Base-by-base conservation (phyloP, 2,113 vertebrate species). In the Actinemys pallida region DNA sequence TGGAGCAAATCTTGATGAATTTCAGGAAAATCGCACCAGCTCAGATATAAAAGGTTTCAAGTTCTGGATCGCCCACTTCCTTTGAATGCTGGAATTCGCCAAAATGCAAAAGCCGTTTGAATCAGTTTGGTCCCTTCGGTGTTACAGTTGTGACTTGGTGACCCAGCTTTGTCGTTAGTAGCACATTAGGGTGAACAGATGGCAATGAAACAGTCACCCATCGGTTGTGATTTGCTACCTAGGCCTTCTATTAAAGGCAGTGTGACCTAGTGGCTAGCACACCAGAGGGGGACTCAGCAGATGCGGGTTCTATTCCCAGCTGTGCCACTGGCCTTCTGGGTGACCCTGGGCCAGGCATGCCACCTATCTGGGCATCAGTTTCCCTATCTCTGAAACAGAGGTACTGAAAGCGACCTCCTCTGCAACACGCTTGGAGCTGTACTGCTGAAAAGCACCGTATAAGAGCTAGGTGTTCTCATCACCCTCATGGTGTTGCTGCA, bases 61-160 rank as follows among this genome's bases (percentile, higher is more conserved):
- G 76, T 57, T 69, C 59, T 6, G 69, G 52, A 49, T 42, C 8
- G 16, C 62, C 62, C 62, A 35, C 53, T n/a, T 49, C 57, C 1
- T 1, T 10, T 76, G 39, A n/a, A 85, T 89, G 81, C 53, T 78
- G 19, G 42, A 83, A 78, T 57, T 25, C 42, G n/a, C 31, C 12
- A 0, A n/a, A 87, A n/a, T 0, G 12, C 0, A 0, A 24, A 42
- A 10, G 47, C 49, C 19, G 1, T 54, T 0, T 8, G 27, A 19
- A 19, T 10, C n/a, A 84, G 27, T 50, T 20, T 0, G 0, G 29
- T 45, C 87, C 22, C 78, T 42, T 62, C 0, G 0, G 12, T 10
- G 47, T 69, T 80, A 52, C 1, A 1, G 12, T 45, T 27, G 62
- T 56, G 62, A 65, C 62, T 8, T 65, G 62, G 31, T n/a, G 52